A percentile compares a stretch with the other conserved stretches of the same genome.
These are phyloP conservation scores for Drosophila pseudoobscura DNA, from an alignment of 1,140 invertebrate genomes.

Conservation along the genomic window DNA sequence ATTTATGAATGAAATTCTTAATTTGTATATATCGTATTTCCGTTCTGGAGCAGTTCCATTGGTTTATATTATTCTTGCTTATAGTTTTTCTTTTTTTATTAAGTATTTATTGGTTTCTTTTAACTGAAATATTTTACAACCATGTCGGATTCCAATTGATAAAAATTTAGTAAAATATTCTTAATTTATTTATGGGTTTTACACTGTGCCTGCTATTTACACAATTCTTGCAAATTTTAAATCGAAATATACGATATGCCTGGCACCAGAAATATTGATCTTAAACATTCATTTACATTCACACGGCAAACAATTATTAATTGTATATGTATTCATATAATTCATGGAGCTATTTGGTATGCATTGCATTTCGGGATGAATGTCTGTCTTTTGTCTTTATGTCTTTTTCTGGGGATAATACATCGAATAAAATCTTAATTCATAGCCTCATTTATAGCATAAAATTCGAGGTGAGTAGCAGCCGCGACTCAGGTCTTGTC, in stretches of 20 bases:
- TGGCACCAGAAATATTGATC: slow-evolving; percentile 15
- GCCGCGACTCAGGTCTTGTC: slow-evolving; percentile 66
- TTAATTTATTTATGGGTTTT: slow-evolving; percentile 11
- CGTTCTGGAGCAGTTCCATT: background rate
- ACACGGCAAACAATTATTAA: slow-evolving; percentile 13
- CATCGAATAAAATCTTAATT: slow-evolving; percentile 36
- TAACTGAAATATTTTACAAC: slow-evolving; percentile 43
- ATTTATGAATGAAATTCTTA: slow-evolving; percentile 3
- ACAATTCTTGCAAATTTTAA: slow-evolving; percentile 38
- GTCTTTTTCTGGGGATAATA: slow-evolving; percentile 5
- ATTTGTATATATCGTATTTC: background rate
- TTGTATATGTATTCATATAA: slow-evolving; percentile 11
- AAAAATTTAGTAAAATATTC: background rate
- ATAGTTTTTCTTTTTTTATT: slow-evolving; percentile 14
- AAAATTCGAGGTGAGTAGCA: slow-evolving; percentile 15
- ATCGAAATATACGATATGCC: slow-evolving; percentile 31
- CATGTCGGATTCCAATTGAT: slow-evolving; percentile 27
- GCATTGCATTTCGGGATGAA: slow-evolving; percentile 19
- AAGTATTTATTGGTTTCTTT: slow-evolving; percentile 16
- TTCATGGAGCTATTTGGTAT: slow-evolving; percentile 1
- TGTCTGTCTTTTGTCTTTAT: slow-evolving; percentile 1
- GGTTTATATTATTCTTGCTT: background rate
- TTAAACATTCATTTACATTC: slow-evolving; percentile 34
- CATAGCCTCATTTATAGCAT: slow-evolving; percentile 22
- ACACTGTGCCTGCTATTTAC: slow-evolving; percentile 49